Evolutionary conservation across 2,888 invertebrate species (phyloP).

Genomic region (Lepetodrilus schrolli): DNA sequence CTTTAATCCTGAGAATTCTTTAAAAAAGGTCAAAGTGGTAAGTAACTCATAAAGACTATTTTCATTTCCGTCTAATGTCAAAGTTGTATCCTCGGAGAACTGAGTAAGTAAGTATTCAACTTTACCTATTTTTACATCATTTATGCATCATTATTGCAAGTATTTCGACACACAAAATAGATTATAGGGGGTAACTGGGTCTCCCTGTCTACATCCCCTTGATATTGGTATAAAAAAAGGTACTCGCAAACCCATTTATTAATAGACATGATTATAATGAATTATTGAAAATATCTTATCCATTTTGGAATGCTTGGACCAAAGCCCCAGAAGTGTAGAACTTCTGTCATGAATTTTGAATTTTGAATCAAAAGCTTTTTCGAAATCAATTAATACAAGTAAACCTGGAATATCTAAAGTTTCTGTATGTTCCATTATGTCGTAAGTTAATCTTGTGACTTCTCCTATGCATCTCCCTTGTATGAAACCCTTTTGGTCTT

Average conservation of each 20-base stretch:
- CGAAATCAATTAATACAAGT: background rate
- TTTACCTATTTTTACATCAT: background rate
- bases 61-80: background rate
- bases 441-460: background rate
- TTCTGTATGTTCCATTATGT: background rate
- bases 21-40: background rate
- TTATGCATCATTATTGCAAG: too few relatives aligned
- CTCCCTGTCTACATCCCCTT: too few relatives aligned
- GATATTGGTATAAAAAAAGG: too few relatives aligned
- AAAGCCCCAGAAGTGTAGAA: too few relatives aligned
- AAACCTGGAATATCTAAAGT: background rate
- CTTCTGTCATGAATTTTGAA: too few relatives aligned
- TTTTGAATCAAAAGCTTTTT: background rate
- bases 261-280: background rate
- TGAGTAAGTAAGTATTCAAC: background rate
- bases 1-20: too few relatives aligned
- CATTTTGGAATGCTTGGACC: too few relatives aligned
- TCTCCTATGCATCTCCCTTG: background rate
- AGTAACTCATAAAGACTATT: background rate
- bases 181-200: too few relatives aligned
- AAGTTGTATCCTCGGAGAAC: too few relatives aligned
- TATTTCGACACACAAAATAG: too few relatives aligned
- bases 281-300: too few relatives aligned
- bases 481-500: background rate
- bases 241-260: background rate